Percentiles rank a stretch among this genome's conserved stretches.
phyloP scores from a whole-genome alignment of 2,113 vertebrate genomes.

The Pelecanoides urinatrix region DNA sequence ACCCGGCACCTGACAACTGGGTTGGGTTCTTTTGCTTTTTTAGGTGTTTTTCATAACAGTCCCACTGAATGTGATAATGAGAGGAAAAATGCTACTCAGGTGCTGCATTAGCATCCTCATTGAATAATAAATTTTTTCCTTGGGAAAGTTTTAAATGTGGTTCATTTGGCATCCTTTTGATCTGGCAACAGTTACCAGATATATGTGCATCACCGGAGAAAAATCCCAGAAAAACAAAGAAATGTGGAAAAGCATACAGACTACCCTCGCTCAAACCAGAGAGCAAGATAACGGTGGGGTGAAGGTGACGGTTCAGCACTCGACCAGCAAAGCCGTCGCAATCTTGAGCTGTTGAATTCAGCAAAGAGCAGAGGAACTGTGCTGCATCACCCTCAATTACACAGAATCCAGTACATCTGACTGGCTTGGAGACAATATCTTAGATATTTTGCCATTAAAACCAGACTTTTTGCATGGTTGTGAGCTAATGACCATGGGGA shows the following conservation, averaged over 20 bases:
- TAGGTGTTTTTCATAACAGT: neutral
- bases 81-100: neutral
- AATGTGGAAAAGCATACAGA: rapidly evolving
- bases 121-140: neutral
- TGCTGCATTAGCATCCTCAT: neutral
- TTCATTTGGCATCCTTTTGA: neutral
- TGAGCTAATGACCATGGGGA: neutral
- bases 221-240: neutral
- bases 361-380: neutral
- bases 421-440: neutral
- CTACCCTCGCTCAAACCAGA: neutral
- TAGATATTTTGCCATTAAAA: neutral
- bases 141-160: neutral
- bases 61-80: neutral
- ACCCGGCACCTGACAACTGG: neutral
- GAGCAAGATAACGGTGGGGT: rapidly evolving
- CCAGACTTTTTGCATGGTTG: neutral
- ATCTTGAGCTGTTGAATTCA: neutral
- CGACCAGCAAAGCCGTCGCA: neutral
- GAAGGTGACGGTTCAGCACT: neutral
- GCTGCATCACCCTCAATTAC: neutral
- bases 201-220: neutral
- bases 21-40: neutral
- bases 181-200: neutral
- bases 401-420: neutral